A percentile compares a stretch with the other conserved stretches of the same genome.
Evolutionary conservation across 2,888 invertebrate genomes (phyloP).

Genomic region (Cactoblastis cactorum): DNA sequence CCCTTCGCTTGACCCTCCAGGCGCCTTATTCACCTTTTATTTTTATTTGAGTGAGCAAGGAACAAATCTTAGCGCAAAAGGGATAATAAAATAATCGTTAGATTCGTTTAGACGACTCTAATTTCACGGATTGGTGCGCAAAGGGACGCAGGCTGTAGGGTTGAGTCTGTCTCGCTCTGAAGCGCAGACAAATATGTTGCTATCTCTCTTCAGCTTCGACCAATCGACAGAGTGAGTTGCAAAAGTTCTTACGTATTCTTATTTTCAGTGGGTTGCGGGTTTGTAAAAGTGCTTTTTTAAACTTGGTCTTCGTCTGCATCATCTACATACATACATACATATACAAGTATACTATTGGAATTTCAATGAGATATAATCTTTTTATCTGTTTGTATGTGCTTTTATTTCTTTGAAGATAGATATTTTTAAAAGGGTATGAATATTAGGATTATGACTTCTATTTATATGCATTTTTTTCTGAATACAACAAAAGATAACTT

Average conservation of each 20-base stretch:
- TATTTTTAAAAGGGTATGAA: no score
- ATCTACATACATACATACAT: neutral
- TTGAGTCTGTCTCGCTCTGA: constrained; percentile 43
- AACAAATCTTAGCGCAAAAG: constrained; percentile 79
- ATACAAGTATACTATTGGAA: neutral
- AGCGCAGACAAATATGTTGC: constrained; percentile 21
- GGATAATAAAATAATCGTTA: constrained; percentile 80
- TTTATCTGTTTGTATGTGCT: no score
- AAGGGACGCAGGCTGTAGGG: constrained; percentile 64
- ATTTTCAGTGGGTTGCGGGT: constrained; percentile 64
- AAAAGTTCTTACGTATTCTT: constrained; percentile 47
- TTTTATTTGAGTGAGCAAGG: constrained; percentile 80
- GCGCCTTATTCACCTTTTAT: constrained; percentile 77
- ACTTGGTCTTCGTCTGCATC: constrained; percentile 5
- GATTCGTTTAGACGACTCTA: constrained; percentile 79
- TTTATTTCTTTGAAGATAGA: no score
- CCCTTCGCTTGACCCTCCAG: constrained; percentile 67
- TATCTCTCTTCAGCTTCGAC: constrained; percentile 47
- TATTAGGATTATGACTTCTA: no score
- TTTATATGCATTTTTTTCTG: no score
- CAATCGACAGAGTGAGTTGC: constrained; percentile 51
- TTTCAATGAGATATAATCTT: neutral
- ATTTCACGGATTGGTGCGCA: constrained; percentile 77
- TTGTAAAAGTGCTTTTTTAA: constrained; percentile 41
- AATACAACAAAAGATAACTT: no score